phyloP scores from a whole-genome alignment of 2,797 vertebrate genomes.

The Antennarius maculatus region DNA sequence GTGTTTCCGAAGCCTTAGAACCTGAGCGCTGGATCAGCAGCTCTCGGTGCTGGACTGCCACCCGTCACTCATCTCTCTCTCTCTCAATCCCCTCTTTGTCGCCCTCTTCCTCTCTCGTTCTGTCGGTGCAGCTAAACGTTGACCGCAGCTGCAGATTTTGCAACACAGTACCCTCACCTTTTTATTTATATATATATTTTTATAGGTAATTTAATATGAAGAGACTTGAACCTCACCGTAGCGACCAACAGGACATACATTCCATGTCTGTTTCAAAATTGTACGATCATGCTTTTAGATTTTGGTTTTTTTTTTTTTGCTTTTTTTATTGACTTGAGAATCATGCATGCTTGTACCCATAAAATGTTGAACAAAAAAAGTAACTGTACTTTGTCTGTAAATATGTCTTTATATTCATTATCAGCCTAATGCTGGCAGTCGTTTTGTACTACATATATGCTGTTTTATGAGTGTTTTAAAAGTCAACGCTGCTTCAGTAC shows the following conservation, averaged over 20 bases:
- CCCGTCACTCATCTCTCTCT: constrained; percentile 28
- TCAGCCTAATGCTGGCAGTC: constrained; percentile 56
- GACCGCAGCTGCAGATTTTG: constrained; percentile 80
- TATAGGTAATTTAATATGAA: constrained; percentile 85
- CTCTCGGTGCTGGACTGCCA: background rate
- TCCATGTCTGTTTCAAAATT: constrained; percentile 65
- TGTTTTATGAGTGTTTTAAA: constrained; percentile 52
- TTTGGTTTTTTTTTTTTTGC: background rate
- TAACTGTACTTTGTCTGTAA: constrained; percentile 56
- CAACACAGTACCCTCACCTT: constrained; percentile 76
- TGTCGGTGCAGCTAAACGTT: constrained; percentile 74
- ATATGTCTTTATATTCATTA: constrained; percentile 64
- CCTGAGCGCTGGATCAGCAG: constrained; percentile 26
- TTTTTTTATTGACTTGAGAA: constrained; percentile 57
- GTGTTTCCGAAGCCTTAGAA: constrained; percentile 21
- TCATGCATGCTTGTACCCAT: constrained; percentile 62
- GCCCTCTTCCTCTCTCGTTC: constrained; percentile 25
- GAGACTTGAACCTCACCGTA: constrained; percentile 68
- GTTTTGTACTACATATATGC: constrained; percentile 55
- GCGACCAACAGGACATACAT: constrained; percentile 66
- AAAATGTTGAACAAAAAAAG: constrained; percentile 69
- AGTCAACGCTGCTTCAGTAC: constrained; percentile 51
- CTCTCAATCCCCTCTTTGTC: constrained; percentile 1
- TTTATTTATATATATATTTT: constrained; percentile 85
- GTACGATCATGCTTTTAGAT: constrained; percentile 59